Conservation (phyloP, 2,797 vertebrate species). For the Molothrus aeneus region DNA sequence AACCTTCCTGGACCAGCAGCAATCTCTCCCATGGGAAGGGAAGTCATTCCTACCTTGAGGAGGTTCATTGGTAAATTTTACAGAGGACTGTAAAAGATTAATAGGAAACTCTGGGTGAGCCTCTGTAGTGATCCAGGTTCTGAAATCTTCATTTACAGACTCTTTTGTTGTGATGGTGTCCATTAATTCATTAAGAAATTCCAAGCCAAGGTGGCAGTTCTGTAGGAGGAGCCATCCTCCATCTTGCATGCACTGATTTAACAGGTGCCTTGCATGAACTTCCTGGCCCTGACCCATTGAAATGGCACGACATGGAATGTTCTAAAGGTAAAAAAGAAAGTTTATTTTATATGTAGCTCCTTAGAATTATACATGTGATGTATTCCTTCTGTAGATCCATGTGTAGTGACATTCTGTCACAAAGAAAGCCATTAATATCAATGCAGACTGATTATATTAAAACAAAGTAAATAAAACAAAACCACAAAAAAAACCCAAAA, state of each 20-base stretch:
- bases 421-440: not conserved
- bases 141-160: conserved; percentile 73
- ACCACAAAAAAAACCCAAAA: not conserved
- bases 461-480: not conserved
- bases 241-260: conserved; percentile 82
- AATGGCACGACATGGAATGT: conserved; percentile 78
- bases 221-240: conserved; percentile 88
- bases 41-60: conserved; percentile 79
- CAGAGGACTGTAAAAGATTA: conserved; percentile 84
- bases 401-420: not conserved
- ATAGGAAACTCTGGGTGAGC: conserved; percentile 84
- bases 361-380: not conserved
- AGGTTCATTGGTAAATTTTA: conserved; percentile 89
- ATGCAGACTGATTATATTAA: not conserved
- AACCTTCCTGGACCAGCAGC: not conserved
- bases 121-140: conserved; percentile 86
- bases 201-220: conserved; percentile 86
- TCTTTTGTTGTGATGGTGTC: conserved; percentile 77
- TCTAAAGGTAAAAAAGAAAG: conserved; percentile 59
- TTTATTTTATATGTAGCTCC: not conserved
- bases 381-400: not conserved
- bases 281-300: conserved; percentile 90
- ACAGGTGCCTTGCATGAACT: conserved; percentile 81
- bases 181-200: conserved; percentile 85
- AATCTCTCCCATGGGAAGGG: not conserved